Evolutionary conservation across 1,140 invertebrate species (phyloP), one percentile per base, ranked within the genome.

Genomic region (Ylistrum balloti): DNA sequence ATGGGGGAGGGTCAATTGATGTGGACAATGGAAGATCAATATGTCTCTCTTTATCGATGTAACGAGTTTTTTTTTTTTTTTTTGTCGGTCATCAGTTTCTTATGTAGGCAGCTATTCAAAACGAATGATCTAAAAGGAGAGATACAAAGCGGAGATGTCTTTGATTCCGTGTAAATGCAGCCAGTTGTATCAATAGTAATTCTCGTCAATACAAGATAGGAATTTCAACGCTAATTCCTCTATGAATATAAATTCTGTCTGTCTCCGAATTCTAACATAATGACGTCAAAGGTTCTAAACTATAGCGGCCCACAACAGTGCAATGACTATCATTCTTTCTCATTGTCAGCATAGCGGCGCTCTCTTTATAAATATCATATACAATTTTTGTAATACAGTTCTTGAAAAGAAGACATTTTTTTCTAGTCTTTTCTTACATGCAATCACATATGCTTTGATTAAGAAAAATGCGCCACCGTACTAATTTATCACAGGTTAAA

Each of bases 211-310:
- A 17, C 20, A n/a, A 74, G 56, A 74, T 74, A 74, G 22, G 56
- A 9, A 74, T 74, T 74, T 74, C 5, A 28, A 74, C 22, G n/a
- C 56, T 74, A 74, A 74, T 74, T 28, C 56, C n/a, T 74, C 56
- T 74, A 74, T 74, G 56, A 74, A 74, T 74, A 74, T 74, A 74
- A 74, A 74, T 74, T 74, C 22, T 5, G 56, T 74, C 56, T 74
- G 56, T 28, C 56, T 74, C 56, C 22, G n/a, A 74, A 74, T 17
- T 9, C 56, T 9, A 5, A 3, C 5, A 7, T 20, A 3, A 7
- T 2, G n/a, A n/a, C n/a, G 56, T 74, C 56, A 5, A 5, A n/a
- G 5, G n/a, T 74, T 56, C n/a, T n/a, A n/a, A n/a, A 20, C 11
- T 2, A 48, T 20, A 20, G n/a, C n/a, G 22, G 9, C 56, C 28